Conservation (phyloP, 2,113 vertebrate genomes). For the Gallinago undulata region DNA sequence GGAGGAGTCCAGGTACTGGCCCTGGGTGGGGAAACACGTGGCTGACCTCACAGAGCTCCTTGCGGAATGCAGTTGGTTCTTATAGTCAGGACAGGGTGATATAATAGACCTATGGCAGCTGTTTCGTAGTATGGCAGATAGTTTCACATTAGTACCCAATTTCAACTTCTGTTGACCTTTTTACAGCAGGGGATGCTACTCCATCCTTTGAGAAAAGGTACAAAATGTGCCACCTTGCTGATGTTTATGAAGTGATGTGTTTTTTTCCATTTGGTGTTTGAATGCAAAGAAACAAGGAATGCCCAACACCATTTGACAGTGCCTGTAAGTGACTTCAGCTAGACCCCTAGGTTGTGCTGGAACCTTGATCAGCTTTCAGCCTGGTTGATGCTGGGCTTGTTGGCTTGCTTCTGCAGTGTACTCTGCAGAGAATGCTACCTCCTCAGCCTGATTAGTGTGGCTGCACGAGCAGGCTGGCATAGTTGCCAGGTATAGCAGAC, state of each 20-base stretch:
- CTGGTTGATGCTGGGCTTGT: neutral
- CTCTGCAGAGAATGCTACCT: neutral
- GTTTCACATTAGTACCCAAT: neutral
- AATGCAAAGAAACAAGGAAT: neutral
- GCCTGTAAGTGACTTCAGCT: neutral
- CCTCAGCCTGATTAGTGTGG: neutral
- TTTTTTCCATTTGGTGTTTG: fast-evolving
- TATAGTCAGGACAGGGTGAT: fast-evolving
- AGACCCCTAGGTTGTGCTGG: neutral
- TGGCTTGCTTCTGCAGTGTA: too few relatives aligned
- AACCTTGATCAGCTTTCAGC: neutral
- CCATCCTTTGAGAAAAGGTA: neutral
- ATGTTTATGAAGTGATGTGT: neutral
- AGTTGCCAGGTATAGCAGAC: neutral
- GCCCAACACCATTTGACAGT: neutral
- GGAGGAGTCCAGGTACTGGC: neutral
- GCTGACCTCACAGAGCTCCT: neutral
- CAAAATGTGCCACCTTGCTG: neutral
- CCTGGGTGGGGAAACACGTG: fast-evolving
- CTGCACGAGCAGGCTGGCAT: neutral
- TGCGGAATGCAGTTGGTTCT: fast-evolving
- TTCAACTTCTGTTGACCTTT: neutral
- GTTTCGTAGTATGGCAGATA: neutral
- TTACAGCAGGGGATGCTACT: neutral
- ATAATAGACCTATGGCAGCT: neutral